Evolutionary conservation across 1,140 invertebrate genomes (phyloP).

Genomic region (Agrypnia vestita): DNA sequence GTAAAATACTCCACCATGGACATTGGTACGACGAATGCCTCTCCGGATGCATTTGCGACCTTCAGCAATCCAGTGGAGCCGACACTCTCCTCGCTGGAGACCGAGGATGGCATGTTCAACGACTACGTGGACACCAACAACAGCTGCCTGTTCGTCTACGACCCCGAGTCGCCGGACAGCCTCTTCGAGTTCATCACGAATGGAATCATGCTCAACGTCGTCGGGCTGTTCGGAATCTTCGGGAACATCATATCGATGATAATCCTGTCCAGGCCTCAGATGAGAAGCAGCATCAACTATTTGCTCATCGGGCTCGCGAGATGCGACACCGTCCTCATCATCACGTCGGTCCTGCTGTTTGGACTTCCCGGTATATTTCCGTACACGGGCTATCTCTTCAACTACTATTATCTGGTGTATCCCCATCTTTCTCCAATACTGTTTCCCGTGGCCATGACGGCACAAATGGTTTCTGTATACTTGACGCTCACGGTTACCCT

Average conservation of each 20-base stretch:
- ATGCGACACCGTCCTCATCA: conserved; percentile 91
- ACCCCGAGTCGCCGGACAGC: conserved; percentile 70
- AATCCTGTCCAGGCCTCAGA: conserved; percentile 91
- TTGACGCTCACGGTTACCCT: conserved; percentile 95
- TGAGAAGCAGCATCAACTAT: conserved; percentile 96
- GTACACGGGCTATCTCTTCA: conserved; percentile 82
- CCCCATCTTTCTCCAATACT: conserved; percentile 87
- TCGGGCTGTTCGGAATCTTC: conserved; percentile 89
- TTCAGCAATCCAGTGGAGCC: conserved; percentile 29
- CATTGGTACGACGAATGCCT: neutral
- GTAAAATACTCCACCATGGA: conserved; percentile 41
- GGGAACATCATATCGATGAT: conserved; percentile 93
- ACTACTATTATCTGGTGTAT: conserved; percentile 86
- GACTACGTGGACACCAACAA: conserved; percentile 42
- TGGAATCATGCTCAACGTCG: conserved; percentile 86
- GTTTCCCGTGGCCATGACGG: conserved; percentile 90
- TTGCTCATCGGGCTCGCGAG: conserved; percentile 91
- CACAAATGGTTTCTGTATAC: conserved; percentile 95
- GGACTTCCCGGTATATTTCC: conserved; percentile 88
- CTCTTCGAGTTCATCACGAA: conserved; percentile 87
- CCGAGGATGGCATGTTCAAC: conserved; percentile 5
- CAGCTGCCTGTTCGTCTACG: conserved; percentile 65
- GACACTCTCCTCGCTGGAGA: conserved; percentile 2
- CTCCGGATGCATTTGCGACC: conserved; percentile 32
- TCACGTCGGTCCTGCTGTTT: conserved; percentile 90